Conservation (phyloP, 2,888 invertebrate species). For the Lycocerus yunnanus region DNA sequence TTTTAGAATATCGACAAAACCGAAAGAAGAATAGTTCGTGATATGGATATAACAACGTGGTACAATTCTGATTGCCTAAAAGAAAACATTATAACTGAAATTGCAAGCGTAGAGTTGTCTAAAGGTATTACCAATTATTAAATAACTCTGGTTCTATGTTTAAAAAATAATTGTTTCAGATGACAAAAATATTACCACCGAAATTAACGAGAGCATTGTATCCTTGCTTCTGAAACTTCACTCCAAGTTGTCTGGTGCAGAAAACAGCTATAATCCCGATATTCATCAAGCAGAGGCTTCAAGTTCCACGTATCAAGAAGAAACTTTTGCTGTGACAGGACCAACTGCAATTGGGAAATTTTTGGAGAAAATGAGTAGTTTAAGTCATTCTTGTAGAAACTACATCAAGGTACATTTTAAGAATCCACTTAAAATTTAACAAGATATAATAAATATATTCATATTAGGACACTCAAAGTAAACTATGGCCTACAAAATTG, state of each 20-base stretch:
- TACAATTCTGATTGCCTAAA: constrained; percentile 75
- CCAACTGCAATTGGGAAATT: constrained; percentile 84
- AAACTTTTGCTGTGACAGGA: constrained; percentile 75
- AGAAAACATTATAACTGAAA: constrained; percentile 74
- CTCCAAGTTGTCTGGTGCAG: constrained; percentile 81
- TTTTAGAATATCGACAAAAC: not conserved
- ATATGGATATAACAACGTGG: constrained; percentile 66
- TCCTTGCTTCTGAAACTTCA: constrained; percentile 88
- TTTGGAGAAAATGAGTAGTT: constrained; percentile 72
- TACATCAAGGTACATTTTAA: constrained; percentile 57
- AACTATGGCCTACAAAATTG: constrained; percentile 81
- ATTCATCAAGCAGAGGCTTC: constrained; percentile 44
- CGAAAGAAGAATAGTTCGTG: constrained; percentile 39
- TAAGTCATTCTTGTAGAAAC: constrained; percentile 72
- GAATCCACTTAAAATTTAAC: not conserved
- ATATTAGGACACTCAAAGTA: constrained; percentile 68
- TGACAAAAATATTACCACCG: constrained; percentile 47
- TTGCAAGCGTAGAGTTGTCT: constrained; percentile 65
- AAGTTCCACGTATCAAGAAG: constrained; percentile 39
- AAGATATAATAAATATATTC: not conserved
- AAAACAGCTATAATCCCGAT: constrained; percentile 72
- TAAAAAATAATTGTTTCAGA: constrained; percentile 18
- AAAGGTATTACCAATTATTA: constrained; percentile 66
- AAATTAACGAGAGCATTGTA: constrained; percentile 85
- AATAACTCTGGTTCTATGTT: constrained; percentile 58